Percentiles rank a stretch among this genome's conserved stretches.
phyloP scores from a whole-genome alignment of 2,113 vertebrate genomes.

The Redunca redunca region DNA sequence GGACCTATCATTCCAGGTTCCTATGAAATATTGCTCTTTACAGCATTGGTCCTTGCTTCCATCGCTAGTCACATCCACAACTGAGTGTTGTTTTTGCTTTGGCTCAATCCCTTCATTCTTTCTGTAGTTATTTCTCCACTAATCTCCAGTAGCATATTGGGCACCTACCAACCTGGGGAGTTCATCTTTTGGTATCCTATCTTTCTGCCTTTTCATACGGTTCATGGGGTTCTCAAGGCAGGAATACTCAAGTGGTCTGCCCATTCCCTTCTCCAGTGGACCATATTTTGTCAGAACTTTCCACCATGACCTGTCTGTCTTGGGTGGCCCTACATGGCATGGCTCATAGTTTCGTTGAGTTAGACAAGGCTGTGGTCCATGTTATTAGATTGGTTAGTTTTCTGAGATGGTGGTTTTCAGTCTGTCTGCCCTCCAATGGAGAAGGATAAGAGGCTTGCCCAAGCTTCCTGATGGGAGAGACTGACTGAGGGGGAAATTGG shows the following conservation, averaged over 20 bases:
- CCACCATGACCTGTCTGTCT: neutral
- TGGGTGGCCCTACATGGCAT: neutral
- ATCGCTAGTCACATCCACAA: neutral
- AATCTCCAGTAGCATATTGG: neutral
- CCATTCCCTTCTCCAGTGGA: neutral
- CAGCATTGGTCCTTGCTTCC: neutral
- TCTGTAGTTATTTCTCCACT: neutral
- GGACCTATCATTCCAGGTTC: neutral
- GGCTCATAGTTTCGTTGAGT: neutral
- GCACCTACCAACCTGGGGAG: neutral
- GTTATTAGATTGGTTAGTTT: neutral
- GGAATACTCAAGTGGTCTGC: neutral
- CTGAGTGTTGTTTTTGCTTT: neutral
- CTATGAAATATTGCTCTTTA: neutral
- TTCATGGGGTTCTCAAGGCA: neutral
- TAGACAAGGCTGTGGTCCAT: neutral
- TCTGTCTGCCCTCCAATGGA: neutral
- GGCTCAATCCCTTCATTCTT: neutral
- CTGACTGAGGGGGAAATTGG: neutral
- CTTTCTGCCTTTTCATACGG: neutral
- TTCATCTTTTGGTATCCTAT: neutral
- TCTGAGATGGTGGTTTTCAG: neutral
- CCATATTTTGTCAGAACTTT: neutral
- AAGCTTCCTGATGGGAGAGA: neutral
- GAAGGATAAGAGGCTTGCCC: neutral